Evolutionary conservation across 2,113 vertebrate genomes (phyloP), one percentile per base, ranked within the genome.

Genomic region (Pycnonotus jocosus): DNA sequence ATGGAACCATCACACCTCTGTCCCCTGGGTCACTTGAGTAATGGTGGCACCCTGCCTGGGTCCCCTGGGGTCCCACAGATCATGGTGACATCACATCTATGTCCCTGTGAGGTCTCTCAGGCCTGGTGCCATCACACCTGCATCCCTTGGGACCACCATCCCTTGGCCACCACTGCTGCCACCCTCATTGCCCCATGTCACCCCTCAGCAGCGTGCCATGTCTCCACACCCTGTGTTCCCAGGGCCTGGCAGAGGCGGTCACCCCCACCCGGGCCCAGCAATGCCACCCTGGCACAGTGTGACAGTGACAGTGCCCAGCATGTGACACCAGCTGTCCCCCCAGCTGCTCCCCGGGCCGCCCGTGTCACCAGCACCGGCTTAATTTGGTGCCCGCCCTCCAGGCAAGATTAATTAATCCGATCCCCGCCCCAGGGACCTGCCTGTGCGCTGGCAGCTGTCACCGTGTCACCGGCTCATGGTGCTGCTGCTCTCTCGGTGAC

Each of bases 1-100:
- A 0, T 0, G 22, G 51, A 4, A 50, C 21, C 30, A 10, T 30
- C 65, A 3, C 10, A 4, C 10, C 40, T 3, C 6, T 2, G 8
- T 74, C 38, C 74, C 56, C 4, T 5, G 56, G 13, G 53, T 31
- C 19, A 44, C 30, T 3, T 1, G 20, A 37, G 44, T 45, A 51
- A 2, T 0, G 15, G 11, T 10, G 53, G 47, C 65, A 35, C 15
- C 62, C 0, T 2, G 4, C 4, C 42, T 15, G 23, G 11, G 33
- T 21, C 37, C 37, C 31, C 4, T 4, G 35, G 13, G 31, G 45
- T 22, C 40, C 48, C 31, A 14, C 23, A 4, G 10, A 2, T 10
- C 12, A 1, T 1, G 40, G 66, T 48, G 48, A 5, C 65, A 42
- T 18, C 21, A 4, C 38, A 13, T 33, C 83, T 3, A 0, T 11